These are phyloP conservation scores for Hassar affinis DNA, from an alignment of 2,113 vertebrate genomes.

Conservation along the genomic window DNA sequence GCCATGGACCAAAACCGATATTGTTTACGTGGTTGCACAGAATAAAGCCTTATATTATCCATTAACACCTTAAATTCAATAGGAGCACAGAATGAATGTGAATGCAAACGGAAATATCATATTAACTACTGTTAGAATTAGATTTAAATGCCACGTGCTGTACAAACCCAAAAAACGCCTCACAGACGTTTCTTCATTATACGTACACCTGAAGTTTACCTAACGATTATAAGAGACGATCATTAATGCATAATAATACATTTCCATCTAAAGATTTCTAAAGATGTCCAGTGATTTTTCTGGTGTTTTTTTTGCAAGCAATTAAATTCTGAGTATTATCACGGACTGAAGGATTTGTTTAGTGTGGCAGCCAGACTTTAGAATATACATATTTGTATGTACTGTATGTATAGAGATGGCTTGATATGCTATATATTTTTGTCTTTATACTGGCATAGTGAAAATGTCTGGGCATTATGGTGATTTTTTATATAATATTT, in stretches of 20 bases:
- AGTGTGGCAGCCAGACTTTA: conserved; percentile 22
- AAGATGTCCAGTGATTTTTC: not conserved
- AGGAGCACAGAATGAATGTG: not conserved
- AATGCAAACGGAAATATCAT: not conserved
- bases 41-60: conserved; percentile 34
- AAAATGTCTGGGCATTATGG: conserved; percentile 43
- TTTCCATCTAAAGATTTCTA: conserved; percentile 27
- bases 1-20: conserved; percentile 49
- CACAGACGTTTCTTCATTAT: not conserved
- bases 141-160: not conserved
- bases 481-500: conserved; percentile 46
- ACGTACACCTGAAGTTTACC: not conserved
- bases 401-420: conserved; percentile 37
- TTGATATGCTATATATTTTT: conserved; percentile 36
- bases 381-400: conserved; percentile 33
- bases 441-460: conserved; percentile 33
- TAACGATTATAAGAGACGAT: no score
- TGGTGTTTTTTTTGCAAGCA: not conserved
- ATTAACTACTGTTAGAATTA: not conserved
- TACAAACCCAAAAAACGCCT: not conserved
- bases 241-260: conserved; percentile 14
- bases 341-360: conserved; percentile 32
- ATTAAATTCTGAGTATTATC: conserved; percentile 26
- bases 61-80: not conserved
- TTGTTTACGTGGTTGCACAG: conserved; percentile 31